Base-by-base conservation (phyloP, 2,113 vertebrate species). In the Nestor notabilis region DNA sequence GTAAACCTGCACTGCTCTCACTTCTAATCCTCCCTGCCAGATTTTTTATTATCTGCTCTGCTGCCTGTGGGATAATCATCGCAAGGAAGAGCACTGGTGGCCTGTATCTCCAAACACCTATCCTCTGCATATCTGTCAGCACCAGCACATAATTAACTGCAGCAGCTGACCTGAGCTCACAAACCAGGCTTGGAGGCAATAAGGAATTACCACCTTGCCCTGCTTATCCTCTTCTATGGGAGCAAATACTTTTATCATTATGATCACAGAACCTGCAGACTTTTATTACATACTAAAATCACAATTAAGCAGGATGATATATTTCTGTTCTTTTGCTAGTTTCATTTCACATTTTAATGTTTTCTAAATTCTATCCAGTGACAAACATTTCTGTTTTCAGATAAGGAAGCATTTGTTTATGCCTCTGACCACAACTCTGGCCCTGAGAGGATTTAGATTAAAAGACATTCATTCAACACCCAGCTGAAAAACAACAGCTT, bases 11-110 rank as follows among this genome's bases (percentile, higher is more conserved):
- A 7, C 81, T 41, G 17, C 68, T 81, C 76, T 89, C 50, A 18
- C 89, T 87, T 56, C 55, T 61, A 80, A 14, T 27, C 94, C 74
- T 85, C 77, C 88, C 94, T 83, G 58, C 70, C 50, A 86, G 78
- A 12, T 11, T 90, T 76, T 69, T 90, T 85, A 75, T 95, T 83
- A 92, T 74, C 93, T 92, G 75, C 63, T 91, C 77, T 88, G 84
- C 70, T 72, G 43, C 56, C 63, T 28, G 46, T 16, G 71, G 58
- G 50, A 60, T 75, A 70, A 37, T 52, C 63, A 47, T 33, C 66
- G 41, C 2, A 7, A 63, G 84, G 53, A 88, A 46, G 70, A 94
- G 53, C 74, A 37, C 20, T 1, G 4, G 46, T 29, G 68, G 55
- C 47, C 83, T 50, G 52, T n/a, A 46, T 20, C 87, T 80, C 68